Evolutionary conservation across 2,888 invertebrate species (phyloP).

Genomic region (Acrobasis repandana): DNA sequence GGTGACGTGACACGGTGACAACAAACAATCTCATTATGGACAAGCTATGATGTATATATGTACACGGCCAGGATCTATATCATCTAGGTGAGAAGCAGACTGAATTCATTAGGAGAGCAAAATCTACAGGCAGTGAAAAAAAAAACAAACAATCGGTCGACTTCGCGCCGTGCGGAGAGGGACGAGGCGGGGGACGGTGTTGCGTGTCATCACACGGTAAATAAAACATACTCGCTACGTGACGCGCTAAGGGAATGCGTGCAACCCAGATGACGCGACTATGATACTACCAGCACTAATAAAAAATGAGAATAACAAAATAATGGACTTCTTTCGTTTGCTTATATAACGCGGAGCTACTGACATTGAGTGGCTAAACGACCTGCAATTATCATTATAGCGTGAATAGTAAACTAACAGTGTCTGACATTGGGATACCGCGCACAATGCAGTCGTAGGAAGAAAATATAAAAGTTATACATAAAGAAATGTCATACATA

Average conservation of each 20-base stretch:
- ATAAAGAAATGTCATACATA: slow-evolving; percentile 38
- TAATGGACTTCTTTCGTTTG: slow-evolving; percentile 28
- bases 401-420: slow-evolving; percentile 54
- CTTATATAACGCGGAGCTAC: slow-evolving; percentile 42
- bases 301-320: slow-evolving; percentile 8
- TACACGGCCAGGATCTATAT: not conserved
- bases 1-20: slow-evolving; percentile 19
- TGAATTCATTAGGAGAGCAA: slow-evolving; percentile 39
- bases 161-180: slow-evolving; percentile 68
- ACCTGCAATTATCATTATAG: slow-evolving; percentile 48
- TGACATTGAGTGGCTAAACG: slow-evolving; percentile 50
- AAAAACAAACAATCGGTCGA: slow-evolving; percentile 74
- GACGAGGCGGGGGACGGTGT: slow-evolving; percentile 45
- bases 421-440: slow-evolving; percentile 53
- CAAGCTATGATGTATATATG: slow-evolving; percentile 1
- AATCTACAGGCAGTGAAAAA: slow-evolving; percentile 47
- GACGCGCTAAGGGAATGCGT: slow-evolving; percentile 10
- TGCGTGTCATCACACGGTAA: slow-evolving; percentile 20
- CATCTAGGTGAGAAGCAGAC: slow-evolving; percentile 33
- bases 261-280: slow-evolving; percentile 11
- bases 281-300: slow-evolving; percentile 10
- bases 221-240: slow-evolving; percentile 16
- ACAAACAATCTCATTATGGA: slow-evolving; percentile 24
- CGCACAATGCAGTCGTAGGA: slow-evolving; percentile 46
- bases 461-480: slow-evolving; percentile 42